These are phyloP conservation scores for Trogon melanurus DNA, from an alignment of 2,113 vertebrate genomes.

Conservation along the genomic window DNA sequence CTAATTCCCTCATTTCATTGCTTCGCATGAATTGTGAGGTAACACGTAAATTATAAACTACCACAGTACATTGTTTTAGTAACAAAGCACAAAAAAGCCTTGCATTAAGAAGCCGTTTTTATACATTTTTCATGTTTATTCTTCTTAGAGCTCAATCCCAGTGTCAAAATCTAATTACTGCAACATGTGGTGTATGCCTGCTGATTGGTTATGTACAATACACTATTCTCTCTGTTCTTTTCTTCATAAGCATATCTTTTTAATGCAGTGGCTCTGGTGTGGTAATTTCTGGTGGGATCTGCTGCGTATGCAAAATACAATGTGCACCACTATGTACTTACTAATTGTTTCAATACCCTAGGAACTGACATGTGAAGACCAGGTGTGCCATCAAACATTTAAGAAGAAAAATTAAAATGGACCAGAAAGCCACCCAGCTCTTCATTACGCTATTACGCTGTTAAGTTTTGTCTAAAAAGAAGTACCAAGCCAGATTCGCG, in stretches of 20 bases:
- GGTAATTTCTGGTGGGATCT: not conserved
- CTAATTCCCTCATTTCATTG: not conserved
- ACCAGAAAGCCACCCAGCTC: not conserved
- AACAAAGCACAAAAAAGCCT: slow-evolving; percentile 33
- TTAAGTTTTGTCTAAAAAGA: not conserved
- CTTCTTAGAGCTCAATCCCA: slow-evolving; percentile 56
- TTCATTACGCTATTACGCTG: not conserved
- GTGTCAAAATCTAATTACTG: slow-evolving; percentile 67
- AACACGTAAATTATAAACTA: not conserved
- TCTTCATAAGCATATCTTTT: slow-evolving; percentile 13
- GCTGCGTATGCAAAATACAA: not conserved
- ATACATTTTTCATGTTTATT: slow-evolving; percentile 69
- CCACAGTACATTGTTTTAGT: slow-evolving; percentile 39
- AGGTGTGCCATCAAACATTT: slow-evolving; percentile 90
- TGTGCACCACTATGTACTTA: not conserved
- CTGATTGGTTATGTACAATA: slow-evolving; percentile 9
- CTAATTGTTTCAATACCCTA: slow-evolving; percentile 66
- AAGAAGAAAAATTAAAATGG: slow-evolving; percentile 80
- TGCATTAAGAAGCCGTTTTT: slow-evolving; percentile 27
- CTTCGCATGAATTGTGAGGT: slow-evolving; percentile 42
- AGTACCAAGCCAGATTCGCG: not conserved
- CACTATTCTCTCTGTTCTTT: not conserved
- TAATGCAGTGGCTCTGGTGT: not conserved
- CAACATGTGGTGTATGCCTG: slow-evolving; percentile 5
- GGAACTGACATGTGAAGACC: slow-evolving; percentile 88